A percentile compares a stretch with the other conserved stretches of the same genome.
phyloP scores from a whole-genome alignment of 2,113 vertebrate species.

The Oceanodroma tethys region DNA sequence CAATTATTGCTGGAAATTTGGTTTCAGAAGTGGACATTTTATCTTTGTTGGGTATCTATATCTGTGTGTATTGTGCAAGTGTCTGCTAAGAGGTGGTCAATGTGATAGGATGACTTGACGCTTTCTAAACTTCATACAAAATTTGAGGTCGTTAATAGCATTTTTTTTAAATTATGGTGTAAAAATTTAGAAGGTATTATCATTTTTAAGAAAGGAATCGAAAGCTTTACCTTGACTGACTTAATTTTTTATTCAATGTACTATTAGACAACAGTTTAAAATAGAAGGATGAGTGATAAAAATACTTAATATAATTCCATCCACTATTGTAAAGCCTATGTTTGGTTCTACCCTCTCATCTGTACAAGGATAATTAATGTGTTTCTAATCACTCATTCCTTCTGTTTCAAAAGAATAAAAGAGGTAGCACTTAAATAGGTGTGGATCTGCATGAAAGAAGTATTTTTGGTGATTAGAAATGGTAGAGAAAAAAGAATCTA shows the following conservation, averaged over 20 bases:
- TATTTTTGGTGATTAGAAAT: background rate
- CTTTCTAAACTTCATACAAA: background rate
- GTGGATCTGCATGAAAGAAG: background rate
- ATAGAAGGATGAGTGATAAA: background rate
- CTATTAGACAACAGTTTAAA: background rate
- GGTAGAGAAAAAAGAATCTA: background rate
- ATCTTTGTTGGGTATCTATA: background rate
- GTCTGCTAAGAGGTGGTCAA: background rate
- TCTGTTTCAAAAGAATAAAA: slow-evolving; percentile 14
- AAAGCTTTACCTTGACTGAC: background rate
- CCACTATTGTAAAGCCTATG: background rate
- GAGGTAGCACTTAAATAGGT: background rate
- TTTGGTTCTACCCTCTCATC: background rate
- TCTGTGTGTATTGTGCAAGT: background rate
- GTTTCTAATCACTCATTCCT: background rate
- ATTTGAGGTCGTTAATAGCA: background rate
- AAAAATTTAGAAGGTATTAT: background rate
- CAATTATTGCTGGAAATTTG: background rate
- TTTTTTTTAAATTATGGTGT: background rate
- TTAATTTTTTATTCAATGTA: background rate
- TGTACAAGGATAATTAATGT: background rate
- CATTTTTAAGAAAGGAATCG: background rate
- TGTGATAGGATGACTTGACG: background rate
- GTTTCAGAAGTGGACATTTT: background rate
- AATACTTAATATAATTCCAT: background rate